Percentiles rank a stretch among this genome's conserved stretches.
These are phyloP conservation scores for Riparia riparia DNA, from an alignment of 2,113 vertebrate species.

Conservation along the genomic window DNA sequence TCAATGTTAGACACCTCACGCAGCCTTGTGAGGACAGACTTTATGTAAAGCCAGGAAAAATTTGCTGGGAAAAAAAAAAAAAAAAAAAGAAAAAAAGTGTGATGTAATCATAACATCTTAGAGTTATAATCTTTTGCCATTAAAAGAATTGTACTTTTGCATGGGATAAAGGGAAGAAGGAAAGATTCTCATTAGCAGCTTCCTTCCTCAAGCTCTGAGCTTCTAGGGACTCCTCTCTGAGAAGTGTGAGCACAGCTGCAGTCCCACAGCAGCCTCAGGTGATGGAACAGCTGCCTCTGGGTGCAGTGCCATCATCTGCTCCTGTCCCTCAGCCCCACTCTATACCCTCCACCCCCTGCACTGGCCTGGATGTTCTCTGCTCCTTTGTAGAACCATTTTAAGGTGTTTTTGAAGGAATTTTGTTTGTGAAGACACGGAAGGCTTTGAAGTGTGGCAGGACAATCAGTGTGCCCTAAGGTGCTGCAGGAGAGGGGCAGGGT, in stretches of 20 bases:
- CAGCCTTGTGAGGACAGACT: neutral
- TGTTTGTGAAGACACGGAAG: neutral
- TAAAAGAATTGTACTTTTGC: slow-evolving; percentile 5
- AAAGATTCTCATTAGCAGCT: slow-evolving; percentile 53
- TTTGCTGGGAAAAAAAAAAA: neutral
- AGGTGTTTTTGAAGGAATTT: too few species aligned
- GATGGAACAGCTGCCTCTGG: neutral
- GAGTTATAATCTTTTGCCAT: slow-evolving; percentile 18
- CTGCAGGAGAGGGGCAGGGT: neutral
- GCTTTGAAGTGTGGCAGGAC: neutral
- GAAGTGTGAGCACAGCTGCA: slow-evolving; percentile 3
- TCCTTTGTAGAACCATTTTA: neutral
- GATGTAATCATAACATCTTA: slow-evolving; percentile 9
- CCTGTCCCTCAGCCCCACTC: neutral
- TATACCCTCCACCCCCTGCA: neutral
- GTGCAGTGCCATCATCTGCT: neutral
- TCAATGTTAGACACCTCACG: neutral
- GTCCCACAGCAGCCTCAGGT: neutral
- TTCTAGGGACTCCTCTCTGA: neutral
- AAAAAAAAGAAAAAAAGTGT: neutral
- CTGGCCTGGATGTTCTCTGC: neutral
- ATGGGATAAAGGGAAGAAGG: slow-evolving; percentile 27
- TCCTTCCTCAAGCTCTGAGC: slow-evolving; percentile 40
- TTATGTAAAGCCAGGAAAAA: neutral
- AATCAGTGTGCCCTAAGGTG: neutral